These are phyloP conservation scores for Neoitamus cyanurus DNA, from an alignment of 2,888 invertebrate species.

Conservation along the genomic window DNA sequence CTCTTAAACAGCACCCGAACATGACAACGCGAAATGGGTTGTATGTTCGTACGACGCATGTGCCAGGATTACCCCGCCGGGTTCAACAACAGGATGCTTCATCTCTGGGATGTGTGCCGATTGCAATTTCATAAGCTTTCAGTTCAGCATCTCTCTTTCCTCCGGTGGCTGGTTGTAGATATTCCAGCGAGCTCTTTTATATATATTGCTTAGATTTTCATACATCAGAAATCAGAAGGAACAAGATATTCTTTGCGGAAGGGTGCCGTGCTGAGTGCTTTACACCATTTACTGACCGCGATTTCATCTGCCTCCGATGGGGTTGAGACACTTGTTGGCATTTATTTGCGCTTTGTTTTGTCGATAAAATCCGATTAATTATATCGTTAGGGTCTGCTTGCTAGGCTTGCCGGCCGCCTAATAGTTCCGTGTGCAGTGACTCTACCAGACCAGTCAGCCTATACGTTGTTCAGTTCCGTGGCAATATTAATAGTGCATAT, in stretches of 20 bases:
- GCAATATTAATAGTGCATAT: not conserved
- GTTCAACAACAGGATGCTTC: slow-evolving; percentile 18
- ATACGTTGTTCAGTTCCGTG: not conserved
- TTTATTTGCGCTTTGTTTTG: slow-evolving; percentile 24
- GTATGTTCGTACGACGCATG: slow-evolving; percentile 1
- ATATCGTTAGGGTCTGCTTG: not conserved
- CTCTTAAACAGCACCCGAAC: slow-evolving; percentile 20
- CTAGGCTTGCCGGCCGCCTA: not conserved
- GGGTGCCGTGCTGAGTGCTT: not conserved
- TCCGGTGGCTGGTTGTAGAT: not conserved
- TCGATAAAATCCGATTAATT: slow-evolving; percentile 7
- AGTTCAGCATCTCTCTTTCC: slow-evolving; percentile 49
- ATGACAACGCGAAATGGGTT: not conserved
- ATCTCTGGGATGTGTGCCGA: slow-evolving; percentile 30
- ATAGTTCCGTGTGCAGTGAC: not conserved
- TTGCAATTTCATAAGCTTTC: slow-evolving; percentile 48
- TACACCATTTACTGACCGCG: not conserved
- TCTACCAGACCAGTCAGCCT: not conserved
- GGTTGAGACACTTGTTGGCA: slow-evolving; percentile 49
- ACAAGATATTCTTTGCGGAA: not conserved
- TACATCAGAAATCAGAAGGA: slow-evolving; percentile 16
- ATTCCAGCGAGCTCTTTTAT: not conserved
- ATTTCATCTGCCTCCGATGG: slow-evolving; percentile 25
- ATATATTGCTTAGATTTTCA: slow-evolving; percentile 1
- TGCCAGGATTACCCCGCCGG: not conserved